Evolutionary conservation across 2,113 vertebrate genomes (phyloP).

Genomic region (Okapia johnstoni): DNA sequence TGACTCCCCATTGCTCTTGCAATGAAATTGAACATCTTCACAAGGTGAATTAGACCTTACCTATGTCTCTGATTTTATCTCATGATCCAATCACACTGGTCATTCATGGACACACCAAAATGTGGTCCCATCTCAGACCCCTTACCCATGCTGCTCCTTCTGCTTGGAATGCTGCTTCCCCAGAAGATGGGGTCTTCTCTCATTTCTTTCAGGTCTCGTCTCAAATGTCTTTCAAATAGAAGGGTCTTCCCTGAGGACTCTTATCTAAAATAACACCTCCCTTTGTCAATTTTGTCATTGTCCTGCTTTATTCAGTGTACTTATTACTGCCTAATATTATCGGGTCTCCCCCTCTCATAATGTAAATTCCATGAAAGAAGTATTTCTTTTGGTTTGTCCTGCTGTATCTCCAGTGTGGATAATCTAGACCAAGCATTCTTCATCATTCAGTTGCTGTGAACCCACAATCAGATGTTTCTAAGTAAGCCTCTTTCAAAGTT

Average conservation of each 20-base stretch:
- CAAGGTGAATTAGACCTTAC: background rate
- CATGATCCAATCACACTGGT: background rate
- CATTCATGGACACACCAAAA: background rate
- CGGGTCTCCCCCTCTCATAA: background rate
- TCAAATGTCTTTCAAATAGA: background rate
- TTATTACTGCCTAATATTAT: background rate
- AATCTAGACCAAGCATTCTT: background rate
- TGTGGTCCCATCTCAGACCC: background rate
- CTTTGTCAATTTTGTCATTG: background rate
- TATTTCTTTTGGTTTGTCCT: background rate
- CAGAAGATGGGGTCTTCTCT: background rate
- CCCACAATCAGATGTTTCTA: background rate
- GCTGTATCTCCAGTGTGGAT: background rate
- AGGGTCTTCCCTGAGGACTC: background rate
- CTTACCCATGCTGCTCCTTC: background rate
- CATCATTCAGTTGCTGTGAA: background rate
- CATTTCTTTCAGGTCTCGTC: background rate
- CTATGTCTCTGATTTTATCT: background rate
- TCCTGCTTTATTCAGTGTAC: background rate
- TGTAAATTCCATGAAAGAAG: background rate
- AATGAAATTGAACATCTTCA: background rate
- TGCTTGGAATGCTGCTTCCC: background rate
- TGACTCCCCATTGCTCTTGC: background rate
- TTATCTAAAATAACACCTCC: background rate
- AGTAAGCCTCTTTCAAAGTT: background rate